Conservation (phyloP, 2,797 vertebrate genomes). For the Syngnathus rostellatus region DNA sequence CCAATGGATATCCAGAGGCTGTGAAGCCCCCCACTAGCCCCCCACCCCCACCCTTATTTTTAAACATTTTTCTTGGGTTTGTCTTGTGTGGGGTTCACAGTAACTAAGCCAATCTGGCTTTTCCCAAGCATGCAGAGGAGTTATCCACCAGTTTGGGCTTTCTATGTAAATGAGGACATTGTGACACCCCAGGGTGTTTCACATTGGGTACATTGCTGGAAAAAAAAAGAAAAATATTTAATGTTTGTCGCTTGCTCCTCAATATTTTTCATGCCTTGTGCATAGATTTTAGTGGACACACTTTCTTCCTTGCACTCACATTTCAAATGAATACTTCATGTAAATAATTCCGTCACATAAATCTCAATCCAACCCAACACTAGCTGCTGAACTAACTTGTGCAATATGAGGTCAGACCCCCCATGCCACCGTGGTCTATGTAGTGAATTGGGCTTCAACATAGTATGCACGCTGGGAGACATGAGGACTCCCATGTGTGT, state of each 20-base stretch:
- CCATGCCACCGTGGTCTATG: too few relatives aligned
- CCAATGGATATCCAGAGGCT: conserved; percentile 61
- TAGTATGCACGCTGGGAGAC: too few relatives aligned
- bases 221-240: conserved; percentile 43
- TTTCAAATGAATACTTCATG: conserved; percentile 39
- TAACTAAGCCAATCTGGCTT: conserved; percentile 67
- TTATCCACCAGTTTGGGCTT: conserved; percentile 57
- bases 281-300: conserved; percentile 66
- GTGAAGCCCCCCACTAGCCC: conserved; percentile 24
- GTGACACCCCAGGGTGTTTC: conserved; percentile 66
- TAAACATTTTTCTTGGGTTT: conserved; percentile 57
- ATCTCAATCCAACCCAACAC: conserved; percentile 16
- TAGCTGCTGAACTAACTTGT: too few relatives aligned
- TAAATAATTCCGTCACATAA: conserved; percentile 50
- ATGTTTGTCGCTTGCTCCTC: conserved; percentile 53
- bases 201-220: conserved; percentile 50
- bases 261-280: conserved; percentile 57
- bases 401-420: too few relatives aligned
- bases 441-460: too few relatives aligned
- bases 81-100: conserved; percentile 59
- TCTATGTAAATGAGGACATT: conserved; percentile 68
- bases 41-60: conserved; percentile 39
- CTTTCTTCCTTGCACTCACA: conserved; percentile 50
- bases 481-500: too few relatives aligned
- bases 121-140: conserved; percentile 63